A percentile compares a stretch with the other conserved stretches of the same genome.
These are phyloP conservation scores for Eulithis prunata DNA, from an alignment of 2,888 invertebrate genomes.

Conservation along the genomic window DNA sequence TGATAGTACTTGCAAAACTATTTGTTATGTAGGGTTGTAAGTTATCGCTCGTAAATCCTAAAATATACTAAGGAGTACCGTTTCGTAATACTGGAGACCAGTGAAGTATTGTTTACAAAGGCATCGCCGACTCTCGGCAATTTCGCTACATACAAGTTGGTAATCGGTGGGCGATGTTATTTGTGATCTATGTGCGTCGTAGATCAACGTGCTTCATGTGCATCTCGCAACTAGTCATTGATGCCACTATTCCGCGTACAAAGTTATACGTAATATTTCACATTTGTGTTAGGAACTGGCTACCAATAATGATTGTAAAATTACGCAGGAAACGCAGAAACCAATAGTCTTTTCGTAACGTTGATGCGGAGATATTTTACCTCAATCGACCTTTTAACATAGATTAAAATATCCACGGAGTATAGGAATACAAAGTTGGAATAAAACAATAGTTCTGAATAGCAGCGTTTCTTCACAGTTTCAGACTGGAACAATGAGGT, in stretches of 20 bases:
- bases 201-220: neutral
- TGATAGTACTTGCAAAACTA: too few species aligned
- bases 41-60: constrained; percentile 1
- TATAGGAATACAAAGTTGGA: too few species aligned
- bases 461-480: too few species aligned
- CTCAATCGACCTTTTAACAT: constrained; percentile 7
- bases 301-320: constrained; percentile 22
- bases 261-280: constrained; percentile 25
- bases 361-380: constrained; percentile 16
- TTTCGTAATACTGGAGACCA: neutral
- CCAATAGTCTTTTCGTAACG: constrained; percentile 19
- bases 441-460: too few species aligned
- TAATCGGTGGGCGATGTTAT: neutral
- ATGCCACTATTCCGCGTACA: constrained; percentile 19
- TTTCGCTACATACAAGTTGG: neutral
- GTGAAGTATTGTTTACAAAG: neutral
- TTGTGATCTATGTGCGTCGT: constrained; percentile 5
- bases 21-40: neutral
- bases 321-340: constrained; percentile 23
- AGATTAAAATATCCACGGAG: neutral
- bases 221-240: constrained; percentile 22
- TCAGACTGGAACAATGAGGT: too few species aligned
- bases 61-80: neutral
- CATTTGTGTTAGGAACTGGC: constrained; percentile 31
- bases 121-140: neutral